Conservation (phyloP, 2,113 vertebrate genomes). For the Thamnophis sirtalis region DNA sequence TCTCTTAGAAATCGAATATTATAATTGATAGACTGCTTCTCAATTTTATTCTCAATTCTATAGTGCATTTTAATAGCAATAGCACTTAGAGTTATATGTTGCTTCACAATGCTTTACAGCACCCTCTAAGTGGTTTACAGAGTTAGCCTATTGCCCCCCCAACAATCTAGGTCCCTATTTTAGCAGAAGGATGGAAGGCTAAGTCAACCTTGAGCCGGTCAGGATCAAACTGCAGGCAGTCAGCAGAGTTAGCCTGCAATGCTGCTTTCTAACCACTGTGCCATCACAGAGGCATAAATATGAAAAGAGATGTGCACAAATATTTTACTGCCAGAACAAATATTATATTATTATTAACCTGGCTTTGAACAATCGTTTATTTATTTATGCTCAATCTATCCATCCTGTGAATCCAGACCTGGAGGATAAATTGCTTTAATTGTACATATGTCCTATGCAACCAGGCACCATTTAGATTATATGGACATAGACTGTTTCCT, state of each 20-base stretch:
- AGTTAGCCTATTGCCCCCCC: too few species aligned
- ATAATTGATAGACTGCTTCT: background rate
- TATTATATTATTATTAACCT: background rate
- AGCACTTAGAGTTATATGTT: too few species aligned
- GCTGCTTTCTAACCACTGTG: background rate
- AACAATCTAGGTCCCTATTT: too few species aligned
- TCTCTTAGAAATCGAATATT: background rate
- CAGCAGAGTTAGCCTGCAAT: background rate
- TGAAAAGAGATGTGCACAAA: background rate
- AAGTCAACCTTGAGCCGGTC: background rate
- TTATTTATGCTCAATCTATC: constrained; percentile 22
- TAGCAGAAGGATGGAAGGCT: background rate
- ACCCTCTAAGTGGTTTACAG: too few species aligned
- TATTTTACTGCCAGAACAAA: background rate
- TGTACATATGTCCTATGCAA: background rate
- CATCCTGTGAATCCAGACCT: background rate
- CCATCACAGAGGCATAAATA: background rate
- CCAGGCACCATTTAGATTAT: background rate
- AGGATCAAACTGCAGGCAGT: background rate
- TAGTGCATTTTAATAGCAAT: background rate
- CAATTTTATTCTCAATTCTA: background rate
- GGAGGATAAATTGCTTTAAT: background rate
- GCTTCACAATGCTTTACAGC: too few species aligned
- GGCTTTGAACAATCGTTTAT: background rate
- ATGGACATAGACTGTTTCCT: background rate